Evolutionary conservation across 1,140 invertebrate species (phyloP).

Genomic region (Scaptodrosophila lebanonensis): DNA sequence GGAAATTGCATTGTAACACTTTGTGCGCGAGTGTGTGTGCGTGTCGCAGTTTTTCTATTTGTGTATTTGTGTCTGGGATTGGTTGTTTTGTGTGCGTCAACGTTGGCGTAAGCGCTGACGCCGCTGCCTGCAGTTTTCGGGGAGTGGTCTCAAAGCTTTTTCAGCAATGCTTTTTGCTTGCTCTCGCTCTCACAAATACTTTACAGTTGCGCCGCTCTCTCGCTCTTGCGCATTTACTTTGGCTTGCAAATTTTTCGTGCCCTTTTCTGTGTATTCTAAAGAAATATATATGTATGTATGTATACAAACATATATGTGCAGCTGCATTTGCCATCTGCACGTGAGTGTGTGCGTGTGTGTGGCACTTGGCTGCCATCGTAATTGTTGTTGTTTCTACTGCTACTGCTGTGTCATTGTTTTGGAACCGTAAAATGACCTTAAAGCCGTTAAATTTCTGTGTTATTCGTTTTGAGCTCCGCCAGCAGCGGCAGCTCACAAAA

Average conservation of each 20-base stretch:
- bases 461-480: slow-evolving; percentile 17
- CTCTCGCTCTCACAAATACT: slow-evolving; percentile 3
- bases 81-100: slow-evolving; percentile 74
- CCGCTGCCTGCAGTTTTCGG: slow-evolving; percentile 68
- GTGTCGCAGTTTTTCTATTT: slow-evolving; percentile 48
- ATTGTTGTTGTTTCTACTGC: slow-evolving; percentile 28
- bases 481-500: slow-evolving; percentile 4
- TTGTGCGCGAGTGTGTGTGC: slow-evolving; percentile 27
- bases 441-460: slow-evolving; percentile 69
- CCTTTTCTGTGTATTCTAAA: slow-evolving; percentile 51
- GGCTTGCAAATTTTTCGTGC: slow-evolving; percentile 31
- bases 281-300: slow-evolving; percentile 50
- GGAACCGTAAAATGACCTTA: slow-evolving; percentile 72
- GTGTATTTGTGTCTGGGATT: slow-evolving; percentile 71
- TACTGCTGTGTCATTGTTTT: slow-evolving; percentile 66
- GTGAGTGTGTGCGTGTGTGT: slow-evolving; percentile 10
- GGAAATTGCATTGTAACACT: slow-evolving; percentile 75
- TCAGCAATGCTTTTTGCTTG: slow-evolving; percentile 43
- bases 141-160: slow-evolving; percentile 75
- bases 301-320: background rate
- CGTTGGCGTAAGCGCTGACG: no score
- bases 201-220: slow-evolving; percentile 13
- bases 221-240: slow-evolving; percentile 15
- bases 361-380: slow-evolving; percentile 57
- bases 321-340: slow-evolving; percentile 3